These are phyloP conservation scores for Corythucha ciliata DNA, from an alignment of 2,888 invertebrate species.

Conservation along the genomic window DNA sequence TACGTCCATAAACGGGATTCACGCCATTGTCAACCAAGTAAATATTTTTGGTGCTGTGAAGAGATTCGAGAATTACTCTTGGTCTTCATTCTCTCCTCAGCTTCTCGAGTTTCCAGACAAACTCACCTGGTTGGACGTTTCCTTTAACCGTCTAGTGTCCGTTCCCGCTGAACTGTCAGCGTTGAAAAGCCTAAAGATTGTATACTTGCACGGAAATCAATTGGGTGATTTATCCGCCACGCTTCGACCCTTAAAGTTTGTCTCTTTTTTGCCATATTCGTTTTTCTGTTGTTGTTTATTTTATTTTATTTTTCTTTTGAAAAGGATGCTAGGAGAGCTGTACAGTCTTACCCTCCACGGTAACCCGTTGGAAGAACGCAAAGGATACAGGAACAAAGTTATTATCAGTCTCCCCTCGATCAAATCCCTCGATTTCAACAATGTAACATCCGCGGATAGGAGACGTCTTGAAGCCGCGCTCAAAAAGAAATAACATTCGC, in stretches of 20 bases:
- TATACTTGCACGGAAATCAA: conserved; percentile 37
- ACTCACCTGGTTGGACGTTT: conserved; percentile 38
- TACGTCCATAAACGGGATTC: conserved; percentile 32
- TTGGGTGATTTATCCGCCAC: conserved; percentile 32
- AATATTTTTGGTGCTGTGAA: background rate
- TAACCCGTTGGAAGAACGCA: conserved; percentile 40
- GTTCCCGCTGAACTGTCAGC: conserved; percentile 33
- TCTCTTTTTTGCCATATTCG: background rate
- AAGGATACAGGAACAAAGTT: conserved; percentile 34
- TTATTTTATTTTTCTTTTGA: conserved; percentile 5
- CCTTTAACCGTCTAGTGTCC: conserved; percentile 35
- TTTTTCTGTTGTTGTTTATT: background rate
- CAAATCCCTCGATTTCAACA: conserved; percentile 37
- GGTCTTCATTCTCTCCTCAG: conserved; percentile 26
- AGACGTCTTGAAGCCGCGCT: conserved; percentile 24
- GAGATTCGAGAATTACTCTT: background rate
- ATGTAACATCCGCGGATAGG: conserved; percentile 34
- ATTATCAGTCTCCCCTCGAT: conserved; percentile 33
- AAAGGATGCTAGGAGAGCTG: conserved; percentile 32
- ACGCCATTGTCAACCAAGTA: conserved; percentile 32
- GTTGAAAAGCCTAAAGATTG: conserved; percentile 34
- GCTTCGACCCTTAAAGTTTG: conserved; percentile 31
- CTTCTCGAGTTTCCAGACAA: conserved; percentile 36
- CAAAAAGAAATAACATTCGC: conserved; percentile 20
- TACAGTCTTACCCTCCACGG: conserved; percentile 38